phyloP scores from a whole-genome alignment of 2,888 invertebrate genomes.

The Cyclophora punctaria region DNA sequence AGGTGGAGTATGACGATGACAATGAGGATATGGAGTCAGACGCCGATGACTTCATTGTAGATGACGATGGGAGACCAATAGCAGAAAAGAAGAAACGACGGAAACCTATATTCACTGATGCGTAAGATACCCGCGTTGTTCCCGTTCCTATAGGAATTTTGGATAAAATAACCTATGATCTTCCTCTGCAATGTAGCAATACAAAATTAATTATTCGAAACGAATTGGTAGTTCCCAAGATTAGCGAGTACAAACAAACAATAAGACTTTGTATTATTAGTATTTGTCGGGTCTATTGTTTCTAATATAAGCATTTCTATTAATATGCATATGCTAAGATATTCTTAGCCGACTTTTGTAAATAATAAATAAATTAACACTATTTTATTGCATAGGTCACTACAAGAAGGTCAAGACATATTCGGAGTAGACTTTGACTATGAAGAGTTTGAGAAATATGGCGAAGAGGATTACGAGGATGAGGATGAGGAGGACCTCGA shows the following conservation, averaged over 20 bases:
- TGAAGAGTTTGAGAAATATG: conserved; percentile 91
- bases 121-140: conserved; percentile 72
- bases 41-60: conserved; percentile 98
- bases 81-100: conserved; percentile 86
- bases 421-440: conserved; percentile 99
- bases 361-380: too few species aligned
- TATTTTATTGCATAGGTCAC: conserved; percentile 69
- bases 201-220: too few species aligned
- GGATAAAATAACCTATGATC: too few species aligned
- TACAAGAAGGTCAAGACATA: conserved; percentile 98
- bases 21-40: conserved; percentile 88
- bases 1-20: conserved; percentile 83
- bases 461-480: conserved; percentile 89
- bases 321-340: too few species aligned
- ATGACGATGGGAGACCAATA: conserved; percentile 93
- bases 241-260: too few species aligned
- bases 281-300: too few species aligned
- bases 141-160: too few species aligned
- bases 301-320: too few species aligned
- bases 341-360: not conserved
- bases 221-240: too few species aligned
- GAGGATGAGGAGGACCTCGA: conserved; percentile 86
- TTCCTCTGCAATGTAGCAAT: too few species aligned
- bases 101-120: conserved; percentile 89
- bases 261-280: too few species aligned